Evolutionary conservation across 1,140 invertebrate species (phyloP), one percentile per base, ranked within the genome.

Genomic region (Papilio glaucus): DNA sequence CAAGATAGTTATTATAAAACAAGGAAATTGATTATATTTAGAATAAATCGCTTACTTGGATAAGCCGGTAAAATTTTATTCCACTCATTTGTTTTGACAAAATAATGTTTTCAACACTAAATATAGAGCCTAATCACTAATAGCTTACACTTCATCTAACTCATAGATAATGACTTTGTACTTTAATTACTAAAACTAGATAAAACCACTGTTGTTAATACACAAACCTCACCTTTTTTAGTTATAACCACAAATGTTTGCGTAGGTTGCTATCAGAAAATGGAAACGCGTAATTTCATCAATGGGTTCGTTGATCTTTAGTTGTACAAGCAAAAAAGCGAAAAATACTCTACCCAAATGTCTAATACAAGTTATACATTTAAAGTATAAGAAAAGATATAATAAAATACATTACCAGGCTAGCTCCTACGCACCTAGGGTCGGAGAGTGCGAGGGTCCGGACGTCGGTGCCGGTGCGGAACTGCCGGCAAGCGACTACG

Each of bases 401-500:
- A 61, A 61, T 38, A 45, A 29, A 37, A 68, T 38, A 65, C 45
- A 41, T 90, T 90, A 90, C 85, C 86, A 77, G 77, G 65, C 49
- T 13, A 63, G n/a, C n/a, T n/a, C n/a, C n/a, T n/a, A n/a, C n/a
- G n/a, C n/a, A n/a, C 75, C 71, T 69, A 68, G 45, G 41, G 74
- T 72, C 68, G 73, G 76, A 75, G 74, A 74, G 74, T 74, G 62
- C 65, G 53, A 69, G 72, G 67, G 77, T 71, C 73, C 73, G 62
- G 74, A 49, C 74, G 81, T 37, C 74, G 75, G 77, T 71, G 74
- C 72, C 80, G 81, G 76, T 79, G 81, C 82, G 83, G 80, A 77
- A 88, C 84, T 86, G 82, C 72, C 78, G 80, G 79, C 83, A 83
- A 77, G 84, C 72, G 74, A 80, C 75, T 80, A 71, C 80, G 72